phyloP scores from a whole-genome alignment of 2,113 vertebrate genomes.

The Eidolon helvum region DNA sequence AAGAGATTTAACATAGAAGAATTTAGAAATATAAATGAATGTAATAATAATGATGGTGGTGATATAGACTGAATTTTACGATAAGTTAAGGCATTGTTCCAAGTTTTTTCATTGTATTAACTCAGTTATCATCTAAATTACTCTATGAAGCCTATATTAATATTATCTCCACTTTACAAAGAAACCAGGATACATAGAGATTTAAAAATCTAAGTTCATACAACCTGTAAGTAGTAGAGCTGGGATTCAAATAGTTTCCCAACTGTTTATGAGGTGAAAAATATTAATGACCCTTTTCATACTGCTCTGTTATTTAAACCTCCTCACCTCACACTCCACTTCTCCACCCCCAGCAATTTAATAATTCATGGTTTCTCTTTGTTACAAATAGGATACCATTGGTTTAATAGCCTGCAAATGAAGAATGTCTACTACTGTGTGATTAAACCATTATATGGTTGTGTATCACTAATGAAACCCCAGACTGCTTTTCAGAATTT shows the following conservation, averaged over 20 bases:
- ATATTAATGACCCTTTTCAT: background rate
- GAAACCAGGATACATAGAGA: background rate
- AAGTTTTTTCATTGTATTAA: background rate
- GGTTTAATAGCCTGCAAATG: background rate
- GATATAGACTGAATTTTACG: background rate
- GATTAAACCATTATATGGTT: background rate
- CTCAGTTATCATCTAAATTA: background rate
- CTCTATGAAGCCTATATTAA: background rate
- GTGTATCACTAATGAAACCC: background rate
- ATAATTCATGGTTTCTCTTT: background rate
- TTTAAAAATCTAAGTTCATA: background rate
- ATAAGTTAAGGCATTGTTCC: background rate
- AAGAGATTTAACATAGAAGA: background rate
- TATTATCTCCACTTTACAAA: slow-evolving; percentile 6
- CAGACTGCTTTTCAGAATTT: background rate
- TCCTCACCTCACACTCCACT: background rate
- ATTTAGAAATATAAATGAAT: background rate
- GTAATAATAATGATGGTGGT: background rate
- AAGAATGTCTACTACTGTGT: background rate
- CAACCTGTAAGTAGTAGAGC: background rate
- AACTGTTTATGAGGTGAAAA: background rate
- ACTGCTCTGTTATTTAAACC: background rate
- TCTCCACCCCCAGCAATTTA: background rate
- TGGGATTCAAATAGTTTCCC: background rate
- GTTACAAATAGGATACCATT: background rate